Evolutionary conservation across 2,113 vertebrate genomes (phyloP).

Genomic region (Carassius auratus): DNA sequence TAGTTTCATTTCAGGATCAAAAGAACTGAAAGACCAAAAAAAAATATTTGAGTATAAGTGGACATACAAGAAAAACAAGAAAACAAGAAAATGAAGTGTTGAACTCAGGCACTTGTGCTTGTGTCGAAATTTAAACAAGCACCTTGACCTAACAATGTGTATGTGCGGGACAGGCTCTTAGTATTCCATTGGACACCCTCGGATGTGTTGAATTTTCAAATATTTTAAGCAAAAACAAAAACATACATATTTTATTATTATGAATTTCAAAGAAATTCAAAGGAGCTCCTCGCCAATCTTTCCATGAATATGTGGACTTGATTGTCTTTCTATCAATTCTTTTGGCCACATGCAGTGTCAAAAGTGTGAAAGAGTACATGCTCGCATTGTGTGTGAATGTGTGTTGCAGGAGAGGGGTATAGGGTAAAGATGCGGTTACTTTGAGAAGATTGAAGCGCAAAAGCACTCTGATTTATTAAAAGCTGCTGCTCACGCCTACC

Average conservation of each 20-base stretch:
- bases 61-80: background rate
- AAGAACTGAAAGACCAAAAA: conserved; percentile 54
- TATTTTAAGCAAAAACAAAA: background rate
- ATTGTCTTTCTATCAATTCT: conserved; percentile 34
- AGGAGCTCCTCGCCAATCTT: background rate
- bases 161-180: background rate
- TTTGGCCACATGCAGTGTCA: conserved; percentile 56
- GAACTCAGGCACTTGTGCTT: background rate
- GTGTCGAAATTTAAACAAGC: background rate
- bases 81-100: conserved; percentile 18
- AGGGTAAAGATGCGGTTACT: conserved; percentile 67
- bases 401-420: conserved; percentile 4
- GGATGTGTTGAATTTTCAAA: background rate
- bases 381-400: conserved; percentile 53
- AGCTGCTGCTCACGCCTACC: conserved; percentile 58
- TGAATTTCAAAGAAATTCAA: background rate
- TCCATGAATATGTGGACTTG: background rate
- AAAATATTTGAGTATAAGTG: conserved; percentile 62
- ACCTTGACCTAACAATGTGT: conserved; percentile 16
- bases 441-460: conserved; percentile 74
- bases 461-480: conserved; percentile 82
- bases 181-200: background rate
- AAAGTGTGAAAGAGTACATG: conserved; percentile 61
- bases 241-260: too few relatives aligned
- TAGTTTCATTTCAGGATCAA: conserved; percentile 74